Conservation (phyloP, 1,140 invertebrate species). For the Apis florea region DNA sequence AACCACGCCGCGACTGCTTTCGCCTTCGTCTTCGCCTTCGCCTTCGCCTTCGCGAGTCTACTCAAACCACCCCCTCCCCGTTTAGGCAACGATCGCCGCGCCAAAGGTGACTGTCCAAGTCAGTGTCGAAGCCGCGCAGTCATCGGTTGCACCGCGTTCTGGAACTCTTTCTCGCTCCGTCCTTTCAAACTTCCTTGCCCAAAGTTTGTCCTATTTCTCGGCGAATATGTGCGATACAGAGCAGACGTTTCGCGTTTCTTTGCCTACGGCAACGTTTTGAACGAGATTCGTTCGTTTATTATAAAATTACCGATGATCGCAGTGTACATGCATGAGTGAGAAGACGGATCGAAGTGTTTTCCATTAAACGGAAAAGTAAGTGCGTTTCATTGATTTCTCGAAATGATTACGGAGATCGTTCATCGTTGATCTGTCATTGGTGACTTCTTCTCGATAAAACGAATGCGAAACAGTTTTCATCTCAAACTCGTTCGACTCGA, state of each 20-base stretch:
- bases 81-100: slow-evolving; percentile 17
- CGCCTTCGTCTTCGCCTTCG: slow-evolving; percentile 19
- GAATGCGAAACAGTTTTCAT: not conserved
- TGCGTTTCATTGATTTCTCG: not conserved
- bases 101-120: slow-evolving; percentile 75
- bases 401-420: not conserved
- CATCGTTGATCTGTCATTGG: not conserved
- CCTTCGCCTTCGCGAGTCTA: slow-evolving; percentile 42
- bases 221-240: not conserved
- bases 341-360: no score
- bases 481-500: not conserved
- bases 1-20: slow-evolving; percentile 45
- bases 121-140: slow-evolving; percentile 79
- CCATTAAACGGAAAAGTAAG: no score
- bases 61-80: slow-evolving; percentile 30
- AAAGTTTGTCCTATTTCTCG: not conserved
- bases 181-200: not conserved
- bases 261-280: not conserved
- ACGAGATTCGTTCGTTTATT: not conserved
- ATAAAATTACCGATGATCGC: no score
- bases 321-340: no score
- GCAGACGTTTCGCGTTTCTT: not conserved
- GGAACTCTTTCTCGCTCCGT: slow-evolving; percentile 36
- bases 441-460: not conserved
- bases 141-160: slow-evolving; percentile 77